Base-by-base conservation (phyloP, 2,888 invertebrate species). In the Hirtodrosophila histrioides region DNA sequence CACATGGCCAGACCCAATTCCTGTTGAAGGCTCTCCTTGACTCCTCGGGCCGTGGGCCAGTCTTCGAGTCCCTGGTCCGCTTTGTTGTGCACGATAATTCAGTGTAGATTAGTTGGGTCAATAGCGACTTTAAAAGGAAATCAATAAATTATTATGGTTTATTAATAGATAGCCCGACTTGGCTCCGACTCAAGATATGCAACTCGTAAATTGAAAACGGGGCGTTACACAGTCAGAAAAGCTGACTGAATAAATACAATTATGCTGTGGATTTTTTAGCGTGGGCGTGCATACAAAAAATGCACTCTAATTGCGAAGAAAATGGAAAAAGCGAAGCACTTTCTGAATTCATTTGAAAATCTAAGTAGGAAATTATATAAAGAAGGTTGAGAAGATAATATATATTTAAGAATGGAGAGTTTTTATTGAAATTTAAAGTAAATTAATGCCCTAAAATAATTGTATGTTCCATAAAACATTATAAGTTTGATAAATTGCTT, bases 141-240 rank as follows among this genome's bases (percentile, higher is more conserved):
- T 88, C 86, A 85, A 88, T 85, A 85, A 88, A 75, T 85, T 88
- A 88, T 86, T 86, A 78, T 85, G 72, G 80, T 84, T 81, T 81
- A 88, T 79, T 84, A 82, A 82, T 73, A 82, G 79, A 73, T 66
- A 67, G 77, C 23, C 63, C 37, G 45, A 63, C 57, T 70, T 49
- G 76, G 66, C 66, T 41, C 6, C n/a, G 46, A 49, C 66, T 71
- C 67, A 43, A 71, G 75, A 75, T 75, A 72, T 68, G 76, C 55
- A 51, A 37, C 51, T 78, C 71, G 71, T 75, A 75, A 75, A 75
- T 77, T 75, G 80, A 72, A 78, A 69, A 62, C 49, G 29, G 49
- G 66, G 76, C 76, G 61, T 67, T 65, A 44, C 78, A 75, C 54
- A 40, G 58, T 0, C 44, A 53, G 10, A 63, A 66, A 50, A 48